These are phyloP conservation scores for Gallinago media DNA, from an alignment of 2,113 vertebrate species.

Conservation along the genomic window DNA sequence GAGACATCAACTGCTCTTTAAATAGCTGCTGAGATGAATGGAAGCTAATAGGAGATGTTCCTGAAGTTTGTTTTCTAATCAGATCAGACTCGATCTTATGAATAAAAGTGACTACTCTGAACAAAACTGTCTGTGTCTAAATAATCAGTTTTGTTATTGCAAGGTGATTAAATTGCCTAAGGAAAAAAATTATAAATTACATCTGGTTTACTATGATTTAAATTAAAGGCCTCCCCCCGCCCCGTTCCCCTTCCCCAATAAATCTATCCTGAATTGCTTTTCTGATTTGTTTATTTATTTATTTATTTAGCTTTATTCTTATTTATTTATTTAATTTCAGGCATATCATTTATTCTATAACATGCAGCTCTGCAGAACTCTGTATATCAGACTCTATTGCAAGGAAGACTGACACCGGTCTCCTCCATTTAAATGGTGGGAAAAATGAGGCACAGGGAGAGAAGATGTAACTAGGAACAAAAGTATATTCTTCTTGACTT, in stretches of 20 bases:
- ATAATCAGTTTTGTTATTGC: conserved; percentile 43
- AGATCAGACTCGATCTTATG: conserved; percentile 34
- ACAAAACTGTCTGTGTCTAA: conserved; percentile 29
- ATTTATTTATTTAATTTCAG: neutral
- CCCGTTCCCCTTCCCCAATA: neutral
- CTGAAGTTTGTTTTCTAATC: conserved; percentile 45
- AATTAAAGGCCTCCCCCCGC: neutral
- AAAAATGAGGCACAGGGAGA: neutral
- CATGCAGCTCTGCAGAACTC: neutral
- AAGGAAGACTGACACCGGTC: neutral
- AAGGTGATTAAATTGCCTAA: conserved; percentile 41
- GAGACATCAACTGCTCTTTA: neutral
- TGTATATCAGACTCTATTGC: neutral
- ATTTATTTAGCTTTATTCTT: neutral
- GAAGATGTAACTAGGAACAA: neutral
- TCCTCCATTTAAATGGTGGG: neutral
- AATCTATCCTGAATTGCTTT: neutral
- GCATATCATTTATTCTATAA: neutral
- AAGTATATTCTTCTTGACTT: neutral
- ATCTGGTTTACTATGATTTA: conserved; percentile 7
- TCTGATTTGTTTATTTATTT: neutral
- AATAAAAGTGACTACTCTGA: conserved; percentile 44
- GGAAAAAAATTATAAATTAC: neutral
- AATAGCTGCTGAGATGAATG: conserved; percentile 13
- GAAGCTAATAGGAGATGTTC: neutral